Percentiles rank a stretch among this genome's conserved stretches.
phyloP scores from a whole-genome alignment of 2,113 vertebrate species.

The Paradisaea rubra region DNA sequence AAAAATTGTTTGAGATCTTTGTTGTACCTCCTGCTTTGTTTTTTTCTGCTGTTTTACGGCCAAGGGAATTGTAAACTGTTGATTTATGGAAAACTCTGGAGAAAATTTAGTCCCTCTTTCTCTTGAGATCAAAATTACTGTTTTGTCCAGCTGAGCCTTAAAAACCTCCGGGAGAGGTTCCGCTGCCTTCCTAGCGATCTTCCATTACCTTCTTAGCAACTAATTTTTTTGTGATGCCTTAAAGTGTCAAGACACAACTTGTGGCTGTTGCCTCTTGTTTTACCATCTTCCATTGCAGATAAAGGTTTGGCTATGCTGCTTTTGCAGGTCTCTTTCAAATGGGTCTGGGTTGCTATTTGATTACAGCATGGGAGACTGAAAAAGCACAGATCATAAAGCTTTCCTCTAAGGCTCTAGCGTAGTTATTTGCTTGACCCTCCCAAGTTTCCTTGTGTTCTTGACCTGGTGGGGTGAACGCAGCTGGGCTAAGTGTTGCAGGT shows the following conservation, averaged over 20 bases:
- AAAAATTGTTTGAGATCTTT: background rate
- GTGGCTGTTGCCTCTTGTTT: background rate
- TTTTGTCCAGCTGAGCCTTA: background rate
- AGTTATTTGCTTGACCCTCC: background rate
- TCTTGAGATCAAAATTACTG: background rate
- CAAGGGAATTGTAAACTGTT: background rate
- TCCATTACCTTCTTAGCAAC: background rate
- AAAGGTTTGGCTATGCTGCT: background rate
- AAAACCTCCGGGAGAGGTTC: background rate
- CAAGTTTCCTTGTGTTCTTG: background rate
- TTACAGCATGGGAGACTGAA: background rate
- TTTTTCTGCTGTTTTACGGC: background rate
- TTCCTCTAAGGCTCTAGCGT: background rate
- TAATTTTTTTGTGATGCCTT: background rate
- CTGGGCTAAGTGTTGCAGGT: background rate
- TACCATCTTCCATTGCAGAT: background rate
- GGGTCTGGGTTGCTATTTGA: background rate
- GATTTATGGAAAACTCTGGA: background rate
- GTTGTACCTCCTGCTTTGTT: background rate
- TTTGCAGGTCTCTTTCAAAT: background rate
- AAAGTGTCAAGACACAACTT: background rate
- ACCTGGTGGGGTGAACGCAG: background rate
- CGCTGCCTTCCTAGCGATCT: rapidly evolving
- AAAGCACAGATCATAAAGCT: background rate
- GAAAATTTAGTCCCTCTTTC: background rate